Evolutionary conservation across 2,888 invertebrate genomes (phyloP), one percentile per base, ranked within the genome.

Genomic region (Notocelia uddmanniana): DNA sequence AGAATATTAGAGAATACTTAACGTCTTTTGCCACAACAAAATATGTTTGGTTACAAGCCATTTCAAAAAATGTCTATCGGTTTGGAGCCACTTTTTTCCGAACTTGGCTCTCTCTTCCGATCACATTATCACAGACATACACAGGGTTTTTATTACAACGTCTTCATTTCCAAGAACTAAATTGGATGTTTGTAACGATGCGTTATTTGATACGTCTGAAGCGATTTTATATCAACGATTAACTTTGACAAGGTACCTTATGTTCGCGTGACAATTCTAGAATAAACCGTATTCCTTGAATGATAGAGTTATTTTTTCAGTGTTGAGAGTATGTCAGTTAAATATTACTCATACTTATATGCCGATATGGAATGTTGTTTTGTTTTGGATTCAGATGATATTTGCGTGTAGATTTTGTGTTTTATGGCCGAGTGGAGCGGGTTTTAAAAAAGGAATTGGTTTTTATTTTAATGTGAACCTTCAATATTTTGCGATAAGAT

Each of bases 111-210:
- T 54, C 21, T 54, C 62, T 69, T 31, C 66, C 54, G 15, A 19
- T 31, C 54, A 41, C 66, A 31, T 50, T 52, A 58, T 19, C 26
- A 52, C n/a, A 60, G 55, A 71, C 41, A 54, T 66, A 58, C n/a
- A n/a, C n/a, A 67, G n/a, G 59, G 26, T 59, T 68, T 72, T 69
- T 69, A 69, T 69, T 72, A 48, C 52, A 23, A 69, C 64, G 57
- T 72, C 72, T 72, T 72, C 62, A 72, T 72, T 72, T 68, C 72
- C 68, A 11, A 26, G 68, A 70, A 57, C 67, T 50, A 68, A 68
- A 72, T 72, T 68, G 72, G 55, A 72, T 21, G 71, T 54, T 45
- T 34, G 62, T 62, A 62, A 58, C 70, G 64, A 66, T 21, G 19
- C n/a, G 72, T 50, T 62, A 72, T 18, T 68, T 48, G 72, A 68